A percentile compares a stretch with the other conserved stretches of the same genome.
Evolutionary conservation across 2,113 vertebrate species (phyloP).

Genomic region (Brienomyrus longianalis): DNA sequence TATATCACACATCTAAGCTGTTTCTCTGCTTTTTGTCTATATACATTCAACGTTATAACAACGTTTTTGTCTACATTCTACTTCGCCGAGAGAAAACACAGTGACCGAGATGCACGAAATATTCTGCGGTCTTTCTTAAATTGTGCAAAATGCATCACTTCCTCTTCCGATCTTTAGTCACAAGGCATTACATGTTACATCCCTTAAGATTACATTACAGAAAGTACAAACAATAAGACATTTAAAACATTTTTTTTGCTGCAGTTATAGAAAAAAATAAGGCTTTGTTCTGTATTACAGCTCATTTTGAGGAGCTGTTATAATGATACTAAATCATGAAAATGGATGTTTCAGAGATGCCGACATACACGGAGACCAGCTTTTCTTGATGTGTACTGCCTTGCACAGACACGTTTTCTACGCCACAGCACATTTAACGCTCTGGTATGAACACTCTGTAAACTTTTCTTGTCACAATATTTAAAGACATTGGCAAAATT

Average conservation of each 20-base stretch:
- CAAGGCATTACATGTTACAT: background rate
- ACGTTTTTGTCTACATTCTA: background rate
- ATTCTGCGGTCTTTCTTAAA: background rate
- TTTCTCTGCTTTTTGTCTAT: background rate
- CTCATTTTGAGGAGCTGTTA: background rate
- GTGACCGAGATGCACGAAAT: background rate
- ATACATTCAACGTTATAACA: no score
- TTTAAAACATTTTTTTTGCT: background rate
- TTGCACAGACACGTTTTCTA: background rate
- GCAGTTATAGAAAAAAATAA: background rate
- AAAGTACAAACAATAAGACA: background rate
- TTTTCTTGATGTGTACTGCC: background rate
- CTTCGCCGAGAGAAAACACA: background rate
- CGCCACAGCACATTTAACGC: background rate
- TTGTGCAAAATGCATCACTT: background rate
- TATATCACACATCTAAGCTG: background rate
- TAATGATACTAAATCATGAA: conserved; percentile 34
- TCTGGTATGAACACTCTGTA: background rate
- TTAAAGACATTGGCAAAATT: background rate
- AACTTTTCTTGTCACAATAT: background rate
- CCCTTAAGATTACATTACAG: background rate
- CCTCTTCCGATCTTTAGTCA: background rate
- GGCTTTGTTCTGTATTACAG: background rate
- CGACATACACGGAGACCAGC: conserved; percentile 32
- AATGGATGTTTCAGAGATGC: conserved; percentile 46